Evolutionary conservation across 2,797 vertebrate species (phyloP), one percentile per base, ranked within the genome.

Genomic region (Trichosurus vulpecula): DNA sequence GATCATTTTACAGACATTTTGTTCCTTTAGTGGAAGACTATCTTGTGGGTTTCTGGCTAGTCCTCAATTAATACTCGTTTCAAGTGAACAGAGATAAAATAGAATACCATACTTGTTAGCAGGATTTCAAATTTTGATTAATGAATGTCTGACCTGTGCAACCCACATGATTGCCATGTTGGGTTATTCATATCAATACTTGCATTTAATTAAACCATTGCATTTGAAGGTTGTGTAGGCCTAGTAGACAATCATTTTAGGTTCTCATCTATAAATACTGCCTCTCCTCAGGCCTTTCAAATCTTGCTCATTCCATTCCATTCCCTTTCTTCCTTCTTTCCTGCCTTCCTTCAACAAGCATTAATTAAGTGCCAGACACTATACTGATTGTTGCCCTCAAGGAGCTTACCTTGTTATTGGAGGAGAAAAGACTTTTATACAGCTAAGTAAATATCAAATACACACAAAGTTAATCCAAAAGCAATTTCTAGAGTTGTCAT

Each of bases 1-100:
- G 96, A 94, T 81, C 41, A 51, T 52, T 47, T 94, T 41, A 90
- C 25, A 4, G 93, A 30, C 57, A 58, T 92, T 94, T 92, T 93
- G 52, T 91, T 95, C 95, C 30, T 93, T 94, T 29, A 52, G 74
- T 52, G 93, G 58, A 94, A 95, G 52, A 31, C 66, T 57, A 57
- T 93, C 93, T 96, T 96, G 31, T 94, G 94, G 96, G 95, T 89
- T 93, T 97, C 95, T 30, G 92, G 81, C 93, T 95, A 87, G 22
- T 90, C 92, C 89, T 92, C 95, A 96, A 97, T 91, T 93, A 91
- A 92, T 91, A 74, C 30, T 92, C 93, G 90, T 53, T 96, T 31
- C 52, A 92, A 92, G 35, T 92, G 89, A 95, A 91, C 53, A 91
- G 29, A 96, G 29, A 90, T 57, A 55, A 94, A 95, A 90, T 13